Conservation (phyloP, 2,888 invertebrate species). For the Tholera decimalis region DNA sequence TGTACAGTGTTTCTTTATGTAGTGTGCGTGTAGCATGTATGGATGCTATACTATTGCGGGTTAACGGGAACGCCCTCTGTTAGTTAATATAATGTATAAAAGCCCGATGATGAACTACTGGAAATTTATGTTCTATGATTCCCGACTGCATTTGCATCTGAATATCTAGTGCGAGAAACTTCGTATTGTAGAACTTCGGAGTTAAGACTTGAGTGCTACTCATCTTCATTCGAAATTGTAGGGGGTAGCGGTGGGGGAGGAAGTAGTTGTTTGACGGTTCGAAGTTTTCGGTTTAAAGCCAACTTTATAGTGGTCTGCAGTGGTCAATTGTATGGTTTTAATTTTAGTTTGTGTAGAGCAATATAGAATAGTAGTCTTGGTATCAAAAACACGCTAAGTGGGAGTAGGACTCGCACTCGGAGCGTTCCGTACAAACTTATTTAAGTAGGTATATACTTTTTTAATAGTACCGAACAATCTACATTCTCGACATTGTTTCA, state of each 20-base stretch:
- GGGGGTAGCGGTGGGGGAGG: neutral
- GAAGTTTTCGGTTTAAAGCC: slow-evolving; percentile 35
- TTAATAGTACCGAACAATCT: too few species aligned
- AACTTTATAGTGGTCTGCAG: slow-evolving; percentile 28
- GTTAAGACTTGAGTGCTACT: slow-evolving; percentile 49
- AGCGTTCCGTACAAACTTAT: too few species aligned
- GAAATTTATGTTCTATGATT: slow-evolving; percentile 3
- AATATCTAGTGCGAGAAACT: slow-evolving; percentile 54
- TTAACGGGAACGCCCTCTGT: too few species aligned
- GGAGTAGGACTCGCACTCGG: too few species aligned
- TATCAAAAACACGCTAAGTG: too few species aligned
- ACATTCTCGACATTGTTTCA: too few species aligned
- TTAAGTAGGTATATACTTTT: too few species aligned
- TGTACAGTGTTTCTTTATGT: too few species aligned
- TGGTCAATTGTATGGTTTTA: slow-evolving; percentile 2
- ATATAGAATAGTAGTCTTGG: neutral
- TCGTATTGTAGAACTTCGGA: slow-evolving; percentile 51
- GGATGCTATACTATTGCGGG: too few species aligned
- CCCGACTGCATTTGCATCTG: slow-evolving; percentile 16
- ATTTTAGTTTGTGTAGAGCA: neutral
- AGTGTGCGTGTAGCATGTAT: too few species aligned
- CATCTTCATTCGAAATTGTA: slow-evolving; percentile 60
- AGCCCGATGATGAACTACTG: slow-evolving; percentile 8
- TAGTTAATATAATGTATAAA: too few species aligned
- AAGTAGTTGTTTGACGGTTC: slow-evolving; percentile 32